Evolutionary conservation across 2,888 invertebrate genomes (phyloP), one percentile per base, ranked within the genome.

Genomic region (Cactoblastis cactorum): DNA sequence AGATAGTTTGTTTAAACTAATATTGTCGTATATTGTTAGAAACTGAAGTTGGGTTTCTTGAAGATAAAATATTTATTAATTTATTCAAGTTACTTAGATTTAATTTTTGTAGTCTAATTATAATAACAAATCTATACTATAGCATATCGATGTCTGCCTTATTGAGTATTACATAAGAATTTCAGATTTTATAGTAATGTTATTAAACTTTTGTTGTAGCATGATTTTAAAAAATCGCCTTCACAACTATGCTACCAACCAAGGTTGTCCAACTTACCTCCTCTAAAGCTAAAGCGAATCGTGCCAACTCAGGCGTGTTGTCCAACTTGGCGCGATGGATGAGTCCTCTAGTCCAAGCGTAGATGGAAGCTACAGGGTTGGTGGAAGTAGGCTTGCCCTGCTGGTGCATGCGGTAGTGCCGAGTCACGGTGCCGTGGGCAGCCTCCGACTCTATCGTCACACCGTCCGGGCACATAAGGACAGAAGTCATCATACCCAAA

Each of bases 391-490:
- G 92, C 69, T 94, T 92, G 51, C 97, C 97, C 87, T 95, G 94
- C 83, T 96, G 96, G 78, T 96, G 95, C 91, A 94, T 92, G 69
- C 96, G 93, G 88, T 95, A 97, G 90, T 97, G 96, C 50, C 96
- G 91, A 6, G 96, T 97, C 52, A 97, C 97, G 3, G 97, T 97
- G 56, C 97, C 97, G 82, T 97, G 97, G 41, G 97, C 97, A 33
- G 97, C 97, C 82, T 97, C 97, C 0, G 97, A 93, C 86, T 97
- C 97, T 54, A 97, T 93, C 0, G 97, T 97, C 77, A 94, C 95
- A 1, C 91, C 91, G 71, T 91, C 97, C 0, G 97, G 97, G 74
- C 97, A 97, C 89, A 97, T 92, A 52, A 97, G 91, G 22, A 97
- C 96, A 50, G 96, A 96, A 14, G 96, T 96, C 97, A 97, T 97